phyloP scores from a whole-genome alignment of 92 coral and sea anemone genomes.

The Umimayanthus chanpuru region DNA sequence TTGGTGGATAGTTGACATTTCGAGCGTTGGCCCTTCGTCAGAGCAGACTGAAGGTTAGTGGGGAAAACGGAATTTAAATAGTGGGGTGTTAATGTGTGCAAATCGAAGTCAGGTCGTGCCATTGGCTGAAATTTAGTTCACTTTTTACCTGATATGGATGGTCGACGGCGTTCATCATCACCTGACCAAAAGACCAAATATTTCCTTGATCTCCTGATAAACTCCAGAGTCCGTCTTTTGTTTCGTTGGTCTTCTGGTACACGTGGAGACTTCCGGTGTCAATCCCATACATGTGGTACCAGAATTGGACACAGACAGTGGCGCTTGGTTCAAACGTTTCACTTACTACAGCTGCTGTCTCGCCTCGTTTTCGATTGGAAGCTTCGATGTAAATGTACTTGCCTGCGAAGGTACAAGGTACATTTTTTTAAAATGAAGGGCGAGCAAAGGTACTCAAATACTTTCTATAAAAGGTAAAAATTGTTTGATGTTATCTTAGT shows the following conservation, averaged over 20 bases:
- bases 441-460: too few relatives aligned
- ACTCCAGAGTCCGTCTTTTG: constrained; percentile 59
- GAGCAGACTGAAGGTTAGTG: too few relatives aligned
- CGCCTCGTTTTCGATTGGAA: constrained; percentile 53
- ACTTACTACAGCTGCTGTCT: constrained; percentile 56
- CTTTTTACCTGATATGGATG: constrained; percentile 19
- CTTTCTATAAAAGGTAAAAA: too few relatives aligned
- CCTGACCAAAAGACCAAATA: constrained; percentile 78
- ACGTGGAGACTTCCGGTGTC: constrained; percentile 63
- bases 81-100: too few relatives aligned
- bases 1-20: too few relatives aligned
- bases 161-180: background rate
- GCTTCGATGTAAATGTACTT: constrained; percentile 76
- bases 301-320: constrained; percentile 69
- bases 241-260: constrained; percentile 45
- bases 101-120: too few relatives aligned
- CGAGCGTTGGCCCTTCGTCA: too few relatives aligned
- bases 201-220: constrained; percentile 62
- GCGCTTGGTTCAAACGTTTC: constrained; percentile 46
- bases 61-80: too few relatives aligned
- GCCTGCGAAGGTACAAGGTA: constrained; percentile 40
- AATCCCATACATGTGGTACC: constrained; percentile 85
- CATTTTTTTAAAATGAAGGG: too few relatives aligned
- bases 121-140: too few relatives aligned
- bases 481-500: too few relatives aligned